These are phyloP conservation scores for Trilocha varians DNA, from an alignment of 2,888 invertebrate genomes.

Conservation along the genomic window DNA sequence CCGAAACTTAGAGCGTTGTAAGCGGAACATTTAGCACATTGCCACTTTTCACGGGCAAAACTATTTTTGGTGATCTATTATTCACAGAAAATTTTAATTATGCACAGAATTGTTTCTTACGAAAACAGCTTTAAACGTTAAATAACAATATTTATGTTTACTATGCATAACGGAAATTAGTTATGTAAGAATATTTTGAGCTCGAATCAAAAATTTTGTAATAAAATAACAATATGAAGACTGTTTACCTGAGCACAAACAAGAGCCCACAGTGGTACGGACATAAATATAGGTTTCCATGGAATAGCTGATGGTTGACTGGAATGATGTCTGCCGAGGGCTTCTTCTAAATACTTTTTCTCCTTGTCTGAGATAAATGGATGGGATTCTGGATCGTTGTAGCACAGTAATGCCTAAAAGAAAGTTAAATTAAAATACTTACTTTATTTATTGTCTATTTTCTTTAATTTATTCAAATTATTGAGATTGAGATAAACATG, in stretches of 20 bases:
- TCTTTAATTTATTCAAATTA: too few species aligned
- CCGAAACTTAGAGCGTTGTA: too few species aligned
- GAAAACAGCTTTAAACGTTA: too few species aligned
- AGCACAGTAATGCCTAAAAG: slow-evolving; percentile 74
- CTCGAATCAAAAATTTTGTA: too few species aligned
- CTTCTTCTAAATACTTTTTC: slow-evolving; percentile 77
- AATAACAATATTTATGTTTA: too few species aligned
- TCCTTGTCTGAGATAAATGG: slow-evolving; percentile 83
- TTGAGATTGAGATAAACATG: not conserved
- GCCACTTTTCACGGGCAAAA: too few species aligned
- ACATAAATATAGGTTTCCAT: slow-evolving; percentile 80
- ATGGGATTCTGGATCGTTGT: slow-evolving; percentile 80
- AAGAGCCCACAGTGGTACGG: slow-evolving; percentile 81
- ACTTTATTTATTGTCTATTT: not conserved
- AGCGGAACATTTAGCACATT: too few species aligned
- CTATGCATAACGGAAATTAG: too few species aligned
- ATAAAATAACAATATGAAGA: too few species aligned
- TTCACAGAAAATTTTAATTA: too few species aligned
- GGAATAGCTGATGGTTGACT: slow-evolving; percentile 76
- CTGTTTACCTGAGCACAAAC: slow-evolving; percentile 76
- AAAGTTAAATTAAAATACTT: slow-evolving; percentile 4
- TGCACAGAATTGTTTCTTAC: too few species aligned
- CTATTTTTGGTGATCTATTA: too few species aligned
- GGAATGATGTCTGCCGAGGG: slow-evolving; percentile 72
- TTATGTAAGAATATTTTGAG: not conserved